Evolutionary conservation across 30 jellyfish, hydroid and myxozoan genomes (phyloP), one percentile per base, ranked within the genome.

Genomic region (Aurelia aurita complex sp. Pacific): DNA sequence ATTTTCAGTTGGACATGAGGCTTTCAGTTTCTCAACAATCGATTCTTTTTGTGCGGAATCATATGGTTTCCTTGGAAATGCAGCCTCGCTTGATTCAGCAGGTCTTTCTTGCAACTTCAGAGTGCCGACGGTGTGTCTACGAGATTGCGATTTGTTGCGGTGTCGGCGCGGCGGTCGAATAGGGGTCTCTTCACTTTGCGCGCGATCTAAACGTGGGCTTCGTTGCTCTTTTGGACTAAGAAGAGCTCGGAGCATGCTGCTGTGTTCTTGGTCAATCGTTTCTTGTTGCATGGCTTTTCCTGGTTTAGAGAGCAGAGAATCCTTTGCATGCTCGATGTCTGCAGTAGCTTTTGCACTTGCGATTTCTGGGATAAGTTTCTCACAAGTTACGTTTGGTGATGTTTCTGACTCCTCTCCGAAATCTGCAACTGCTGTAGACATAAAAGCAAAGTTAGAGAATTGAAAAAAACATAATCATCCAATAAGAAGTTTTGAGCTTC

Each of bases 151-250:
- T 52, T 66, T 76, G 17, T 79, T 73, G 8, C 96, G 91, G 36
- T 63, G 80, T 32, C 73, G 79, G 33, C 96, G 80, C 0, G 96
- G 96, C 2, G 96, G 96, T 34, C 88, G 96, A 23, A 78, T 69
- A 40, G 96, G 96, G 69, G 70, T 18, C 2, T 75, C 89, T 38
- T 77, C 89, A 70, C 89, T 86, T 32, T 17, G 74, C 4, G 80
- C 54, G 62, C 83, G 77, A 50, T 16, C 53, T 2, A 87, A 33
- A 17, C 40, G 32, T 63, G 82, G 86, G 40, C 57, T 69, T 29
- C 84, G 73, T 11, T 82, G 66, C 7, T 34, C 87, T 63, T 6
- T 73, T 8, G 87, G 90, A 52, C 90, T 79, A 33, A 78, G 84
- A 16, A 87, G 75, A 5, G 96, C 96, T 4, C 74, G 89, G 16